phyloP scores from a whole-genome alignment of 2,797 vertebrate species.

The Anguilla obscura region DNA sequence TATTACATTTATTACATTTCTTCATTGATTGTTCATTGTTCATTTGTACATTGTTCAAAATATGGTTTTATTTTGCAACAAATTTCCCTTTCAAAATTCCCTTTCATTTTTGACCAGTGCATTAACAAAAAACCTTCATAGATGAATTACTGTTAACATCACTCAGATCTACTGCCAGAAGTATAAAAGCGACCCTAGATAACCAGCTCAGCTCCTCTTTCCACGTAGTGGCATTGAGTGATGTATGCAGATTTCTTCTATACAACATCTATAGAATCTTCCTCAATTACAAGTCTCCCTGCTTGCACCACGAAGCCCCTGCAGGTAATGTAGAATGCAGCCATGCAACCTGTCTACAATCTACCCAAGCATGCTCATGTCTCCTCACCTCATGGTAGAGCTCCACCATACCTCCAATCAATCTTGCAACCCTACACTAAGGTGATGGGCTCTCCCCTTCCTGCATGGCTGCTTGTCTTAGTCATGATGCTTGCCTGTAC shows the following conservation, averaged over 20 bases:
- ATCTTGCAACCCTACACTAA: too few species aligned
- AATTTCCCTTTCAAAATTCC: neutral
- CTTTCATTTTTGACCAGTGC: neutral
- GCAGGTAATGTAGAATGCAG: too few species aligned
- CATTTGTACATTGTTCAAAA: neutral
- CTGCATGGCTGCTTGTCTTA: too few species aligned
- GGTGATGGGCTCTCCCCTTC: too few species aligned
- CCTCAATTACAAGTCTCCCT: neutral
- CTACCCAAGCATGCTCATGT: too few species aligned
- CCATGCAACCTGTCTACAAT: too few species aligned
- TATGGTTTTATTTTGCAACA: neutral
- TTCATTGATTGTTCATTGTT: too few species aligned
- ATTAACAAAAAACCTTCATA: neutral
- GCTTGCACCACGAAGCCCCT: too few species aligned
- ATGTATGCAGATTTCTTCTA: neutral
- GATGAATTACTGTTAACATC: neutral
- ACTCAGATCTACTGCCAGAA: neutral
- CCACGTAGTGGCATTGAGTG: neutral
- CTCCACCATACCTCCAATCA: too few species aligned
- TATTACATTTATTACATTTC: neutral
- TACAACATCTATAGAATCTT: neutral
- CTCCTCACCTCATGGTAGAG: too few species aligned
- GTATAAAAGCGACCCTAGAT: too few species aligned
- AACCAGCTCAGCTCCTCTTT: neutral
- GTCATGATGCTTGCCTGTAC: too few species aligned